Percentiles rank a stretch among this genome's conserved stretches.
These are phyloP conservation scores for Octodon degus DNA, from an alignment of 2,113 vertebrate genomes.

Conservation along the genomic window DNA sequence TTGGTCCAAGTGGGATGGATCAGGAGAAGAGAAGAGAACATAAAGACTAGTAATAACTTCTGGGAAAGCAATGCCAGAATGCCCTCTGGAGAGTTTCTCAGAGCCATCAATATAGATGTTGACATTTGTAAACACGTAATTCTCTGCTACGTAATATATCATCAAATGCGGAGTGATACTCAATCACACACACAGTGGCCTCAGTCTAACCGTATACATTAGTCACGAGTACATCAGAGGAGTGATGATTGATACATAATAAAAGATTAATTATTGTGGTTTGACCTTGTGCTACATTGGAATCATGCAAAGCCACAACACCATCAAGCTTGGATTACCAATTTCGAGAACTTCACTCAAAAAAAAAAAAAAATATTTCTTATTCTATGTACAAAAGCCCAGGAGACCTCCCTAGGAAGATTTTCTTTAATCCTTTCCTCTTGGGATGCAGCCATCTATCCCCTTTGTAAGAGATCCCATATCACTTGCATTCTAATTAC, in stretches of 20 bases:
- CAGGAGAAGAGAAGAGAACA: background rate
- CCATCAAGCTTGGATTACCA: background rate
- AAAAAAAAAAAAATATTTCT: background rate
- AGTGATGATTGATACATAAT: background rate
- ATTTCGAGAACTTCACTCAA: conserved; percentile 20
- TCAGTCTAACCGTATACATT: background rate
- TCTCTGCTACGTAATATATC: conserved; percentile 1
- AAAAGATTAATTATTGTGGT: background rate
- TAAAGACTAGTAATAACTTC: background rate
- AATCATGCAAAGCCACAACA: background rate
- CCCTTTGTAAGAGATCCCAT: background rate
- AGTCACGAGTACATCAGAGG: background rate
- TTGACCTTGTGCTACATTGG: background rate
- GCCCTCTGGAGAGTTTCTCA: background rate
- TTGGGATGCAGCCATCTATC: background rate
- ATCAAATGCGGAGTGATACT: background rate
- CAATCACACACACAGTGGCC: background rate
- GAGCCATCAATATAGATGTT: background rate
- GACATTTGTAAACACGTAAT: background rate
- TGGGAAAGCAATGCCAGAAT: background rate
- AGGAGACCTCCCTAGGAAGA: background rate
- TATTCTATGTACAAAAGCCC: background rate
- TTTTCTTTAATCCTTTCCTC: background rate
- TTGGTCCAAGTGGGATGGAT: background rate
- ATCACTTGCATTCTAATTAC: background rate